Conservation (phyloP, 2,888 invertebrate species). For the Thecophora atra region DNA sequence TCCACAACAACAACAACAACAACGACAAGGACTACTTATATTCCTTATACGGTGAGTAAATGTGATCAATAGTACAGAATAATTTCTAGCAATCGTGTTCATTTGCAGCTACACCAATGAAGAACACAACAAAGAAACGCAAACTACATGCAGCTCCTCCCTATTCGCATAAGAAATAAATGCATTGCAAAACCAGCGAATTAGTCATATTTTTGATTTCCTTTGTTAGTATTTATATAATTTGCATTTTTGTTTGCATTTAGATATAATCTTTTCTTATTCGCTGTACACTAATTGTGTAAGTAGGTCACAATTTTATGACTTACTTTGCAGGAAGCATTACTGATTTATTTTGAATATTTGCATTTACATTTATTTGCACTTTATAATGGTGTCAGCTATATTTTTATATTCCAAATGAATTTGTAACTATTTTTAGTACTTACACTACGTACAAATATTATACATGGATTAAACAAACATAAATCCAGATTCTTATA, state of each 20-base stretch:
- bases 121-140: conserved; percentile 62
- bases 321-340: too few relatives aligned
- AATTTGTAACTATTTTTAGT: background rate
- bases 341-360: too few relatives aligned
- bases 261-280: conserved; percentile 1
- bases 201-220: background rate
- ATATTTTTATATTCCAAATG: background rate
- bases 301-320: too few relatives aligned
- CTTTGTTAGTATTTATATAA: background rate
- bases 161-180: conserved; percentile 42
- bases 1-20: conserved; percentile 43
- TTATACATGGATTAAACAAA: background rate
- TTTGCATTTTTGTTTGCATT: background rate
- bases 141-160: conserved; percentile 61
- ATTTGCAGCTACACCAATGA: conserved; percentile 60
- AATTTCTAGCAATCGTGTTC: background rate
- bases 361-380: too few relatives aligned
- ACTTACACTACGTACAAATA: background rate
- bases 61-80: background rate
- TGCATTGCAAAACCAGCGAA: background rate
- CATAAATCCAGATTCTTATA: background rate
- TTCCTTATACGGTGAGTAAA: conserved; percentile 57
- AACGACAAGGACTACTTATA: conserved; percentile 52
- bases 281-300: background rate
- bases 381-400: background rate